Conservation (phyloP, 2,888 invertebrate genomes). For the Tetragnatha montana region DNA sequence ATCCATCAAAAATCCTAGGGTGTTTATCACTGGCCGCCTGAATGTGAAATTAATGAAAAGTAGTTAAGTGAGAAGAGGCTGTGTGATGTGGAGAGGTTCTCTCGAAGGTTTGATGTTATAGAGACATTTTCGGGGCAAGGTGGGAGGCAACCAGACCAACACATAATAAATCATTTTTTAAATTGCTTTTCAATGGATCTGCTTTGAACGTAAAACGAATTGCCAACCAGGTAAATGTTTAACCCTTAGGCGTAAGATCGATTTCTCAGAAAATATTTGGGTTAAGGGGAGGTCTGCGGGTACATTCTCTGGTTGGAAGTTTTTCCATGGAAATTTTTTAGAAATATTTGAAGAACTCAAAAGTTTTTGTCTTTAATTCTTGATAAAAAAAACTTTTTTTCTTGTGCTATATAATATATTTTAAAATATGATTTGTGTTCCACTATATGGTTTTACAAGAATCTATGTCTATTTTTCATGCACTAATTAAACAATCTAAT, state of each 20-base stretch:
- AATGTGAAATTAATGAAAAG: slow-evolving; percentile 1
- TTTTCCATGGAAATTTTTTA: too few species aligned
- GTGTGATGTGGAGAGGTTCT: background rate
- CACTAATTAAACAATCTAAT: too few species aligned
- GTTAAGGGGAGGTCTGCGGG: too few species aligned
- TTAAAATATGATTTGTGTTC: too few species aligned
- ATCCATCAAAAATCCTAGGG: slow-evolving; percentile 16
- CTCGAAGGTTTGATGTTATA: background rate
- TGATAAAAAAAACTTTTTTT: too few species aligned
- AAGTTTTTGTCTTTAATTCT: too few species aligned
- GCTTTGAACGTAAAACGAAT: slow-evolving; percentile 2
- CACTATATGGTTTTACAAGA: too few species aligned
- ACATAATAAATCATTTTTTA: slow-evolving; percentile 20
- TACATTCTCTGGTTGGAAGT: too few species aligned
- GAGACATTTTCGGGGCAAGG: slow-evolving; percentile 4
- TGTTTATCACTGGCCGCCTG: background rate
- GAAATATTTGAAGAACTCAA: too few species aligned
- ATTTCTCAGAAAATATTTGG: too few species aligned
- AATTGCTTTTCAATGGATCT: slow-evolving; percentile 1
- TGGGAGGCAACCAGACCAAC: slow-evolving; percentile 30
- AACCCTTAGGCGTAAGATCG: background rate
- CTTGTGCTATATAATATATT: too few species aligned
- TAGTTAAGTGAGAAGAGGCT: slow-evolving; percentile 14
- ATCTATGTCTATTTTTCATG: too few species aligned
- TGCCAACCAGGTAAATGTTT: background rate